These are phyloP conservation scores for Diabrotica undecimpunctata DNA, from an alignment of 1,140 invertebrate genomes.

Conservation along the genomic window DNA sequence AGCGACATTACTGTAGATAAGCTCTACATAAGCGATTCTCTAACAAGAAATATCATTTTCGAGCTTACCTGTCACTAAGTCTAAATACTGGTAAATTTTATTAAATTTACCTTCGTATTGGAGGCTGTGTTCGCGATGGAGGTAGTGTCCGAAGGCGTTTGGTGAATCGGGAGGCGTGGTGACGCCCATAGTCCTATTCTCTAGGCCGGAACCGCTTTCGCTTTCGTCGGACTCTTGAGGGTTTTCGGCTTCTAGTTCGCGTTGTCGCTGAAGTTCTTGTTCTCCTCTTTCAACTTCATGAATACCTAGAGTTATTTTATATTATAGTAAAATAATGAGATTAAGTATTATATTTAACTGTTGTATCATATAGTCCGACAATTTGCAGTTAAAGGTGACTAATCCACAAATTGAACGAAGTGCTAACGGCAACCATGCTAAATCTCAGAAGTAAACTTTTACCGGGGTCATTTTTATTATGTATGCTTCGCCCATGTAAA, in stretches of 20 bases:
- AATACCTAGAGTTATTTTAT: conserved; percentile 45
- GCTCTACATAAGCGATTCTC: conserved; percentile 13
- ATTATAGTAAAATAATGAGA: too few species aligned
- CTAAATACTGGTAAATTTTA: conserved; percentile 35
- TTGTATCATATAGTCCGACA: too few species aligned
- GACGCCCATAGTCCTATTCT: conserved; percentile 51
- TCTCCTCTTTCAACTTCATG: conserved; percentile 47
- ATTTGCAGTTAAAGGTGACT: too few species aligned
- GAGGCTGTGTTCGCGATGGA: conserved; percentile 57
- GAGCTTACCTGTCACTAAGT: conserved; percentile 32
- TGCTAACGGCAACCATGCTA: too few species aligned
- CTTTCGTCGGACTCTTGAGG: conserved; percentile 65
- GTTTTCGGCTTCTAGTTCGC: conserved; percentile 56
- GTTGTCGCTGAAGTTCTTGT: conserved; percentile 44
- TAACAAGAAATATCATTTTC: background rate
- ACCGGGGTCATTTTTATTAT: too few species aligned
- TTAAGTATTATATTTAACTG: too few species aligned
- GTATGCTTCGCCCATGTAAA: too few species aligned
- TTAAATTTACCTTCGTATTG: conserved; percentile 56
- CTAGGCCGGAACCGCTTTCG: conserved; percentile 61
- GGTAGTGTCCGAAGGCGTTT: conserved; percentile 53
- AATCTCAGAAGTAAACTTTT: too few species aligned
- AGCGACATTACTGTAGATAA: conserved; percentile 4
- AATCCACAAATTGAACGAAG: too few species aligned
- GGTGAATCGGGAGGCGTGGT: conserved; percentile 89